A percentile compares a stretch with the other conserved stretches of the same genome.
Evolutionary conservation across 2,797 vertebrate species (phyloP).

Genomic region (Melanotaenia trifasciata): DNA sequence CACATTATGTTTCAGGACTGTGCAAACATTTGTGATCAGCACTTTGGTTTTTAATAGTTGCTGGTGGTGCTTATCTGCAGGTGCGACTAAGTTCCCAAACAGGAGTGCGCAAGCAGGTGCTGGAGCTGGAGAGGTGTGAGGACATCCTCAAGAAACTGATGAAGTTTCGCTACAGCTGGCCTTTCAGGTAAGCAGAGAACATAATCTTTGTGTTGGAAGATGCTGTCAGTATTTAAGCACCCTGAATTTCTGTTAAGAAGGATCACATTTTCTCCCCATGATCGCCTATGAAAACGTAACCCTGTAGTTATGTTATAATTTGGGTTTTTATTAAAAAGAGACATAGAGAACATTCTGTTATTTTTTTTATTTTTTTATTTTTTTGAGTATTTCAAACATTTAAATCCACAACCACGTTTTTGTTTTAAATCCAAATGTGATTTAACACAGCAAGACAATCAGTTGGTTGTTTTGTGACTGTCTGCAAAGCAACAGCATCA

Average conservation of each 20-base stretch:
- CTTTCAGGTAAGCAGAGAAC: slow-evolving; percentile 89
- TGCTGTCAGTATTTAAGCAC: no score
- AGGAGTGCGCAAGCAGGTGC: slow-evolving; percentile 81
- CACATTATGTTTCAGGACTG: fast-evolving
- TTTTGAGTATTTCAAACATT: not conserved
- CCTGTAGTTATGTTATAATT: not conserved
- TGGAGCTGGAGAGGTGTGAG: slow-evolving; percentile 94
- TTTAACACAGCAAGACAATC: not conserved
- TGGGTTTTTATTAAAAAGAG: not conserved
- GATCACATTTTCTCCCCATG: no score
- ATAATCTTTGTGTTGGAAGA: not conserved
- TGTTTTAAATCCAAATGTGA: not conserved
- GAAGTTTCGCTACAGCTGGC: slow-evolving; percentile 97
- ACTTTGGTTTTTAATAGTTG: not conserved
- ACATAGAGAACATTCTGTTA: no score
- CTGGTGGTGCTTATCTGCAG: slow-evolving; percentile 68
- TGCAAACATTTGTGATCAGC: no score
- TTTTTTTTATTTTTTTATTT: no score
- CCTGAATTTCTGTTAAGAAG: not conserved
- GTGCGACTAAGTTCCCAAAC: slow-evolving; percentile 88
- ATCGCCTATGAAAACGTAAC: not conserved
- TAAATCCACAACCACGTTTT: not conserved
- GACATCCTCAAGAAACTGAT: slow-evolving; percentile 93
- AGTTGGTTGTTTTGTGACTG: not conserved
- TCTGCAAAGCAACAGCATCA: no score